A percentile compares a stretch with the other conserved stretches of the same genome.
Evolutionary conservation across 2,113 vertebrate genomes (phyloP).

Genomic region (Rhabdomys dilectus): DNA sequence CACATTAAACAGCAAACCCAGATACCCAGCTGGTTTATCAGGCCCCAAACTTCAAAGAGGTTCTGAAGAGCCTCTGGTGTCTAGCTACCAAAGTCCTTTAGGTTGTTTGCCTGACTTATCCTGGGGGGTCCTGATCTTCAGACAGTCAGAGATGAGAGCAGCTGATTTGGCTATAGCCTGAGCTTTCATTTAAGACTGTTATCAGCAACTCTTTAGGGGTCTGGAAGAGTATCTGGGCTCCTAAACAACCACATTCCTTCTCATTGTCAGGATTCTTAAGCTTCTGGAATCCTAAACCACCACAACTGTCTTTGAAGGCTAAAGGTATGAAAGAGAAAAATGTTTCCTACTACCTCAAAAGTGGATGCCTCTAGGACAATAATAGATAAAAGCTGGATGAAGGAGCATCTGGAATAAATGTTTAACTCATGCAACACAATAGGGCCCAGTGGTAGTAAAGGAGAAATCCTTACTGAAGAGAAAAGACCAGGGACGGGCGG

Average conservation of each 20-base stretch:
- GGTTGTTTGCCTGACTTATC: constrained; percentile 21
- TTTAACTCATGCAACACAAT: background rate
- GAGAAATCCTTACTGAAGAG: background rate
- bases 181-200: background rate
- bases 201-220: background rate
- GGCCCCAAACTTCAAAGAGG: background rate
- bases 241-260: background rate
- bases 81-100: background rate
- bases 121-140: background rate
- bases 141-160: background rate
- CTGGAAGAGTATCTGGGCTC: background rate
- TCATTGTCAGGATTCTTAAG: background rate
- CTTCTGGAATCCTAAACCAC: background rate
- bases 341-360: background rate
- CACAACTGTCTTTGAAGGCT: background rate
- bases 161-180: background rate
- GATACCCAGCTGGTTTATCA: background rate
- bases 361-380: background rate
- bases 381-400: background rate
- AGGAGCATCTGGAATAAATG: background rate
- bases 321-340: background rate
- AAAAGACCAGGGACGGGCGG: background rate
- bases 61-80: background rate
- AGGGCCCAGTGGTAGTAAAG: background rate
- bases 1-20: background rate